Conservation (phyloP, 2,113 vertebrate species). For the Ictalurus furcatus region DNA sequence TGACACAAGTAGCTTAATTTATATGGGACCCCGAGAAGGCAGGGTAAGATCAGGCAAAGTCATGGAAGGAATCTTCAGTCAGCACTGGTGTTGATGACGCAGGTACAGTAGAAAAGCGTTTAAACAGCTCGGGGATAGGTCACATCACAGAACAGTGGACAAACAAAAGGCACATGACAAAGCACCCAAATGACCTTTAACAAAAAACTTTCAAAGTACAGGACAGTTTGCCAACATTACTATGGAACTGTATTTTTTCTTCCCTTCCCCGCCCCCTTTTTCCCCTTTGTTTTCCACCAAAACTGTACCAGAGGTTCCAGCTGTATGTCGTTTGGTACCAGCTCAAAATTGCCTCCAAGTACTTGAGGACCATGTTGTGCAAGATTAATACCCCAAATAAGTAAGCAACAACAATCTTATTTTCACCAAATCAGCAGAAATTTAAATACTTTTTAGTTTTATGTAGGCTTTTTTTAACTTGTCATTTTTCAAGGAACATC, state of each 20-base stretch:
- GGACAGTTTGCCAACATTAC: background rate
- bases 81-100: background rate
- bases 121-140: background rate
- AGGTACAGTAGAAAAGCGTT: background rate
- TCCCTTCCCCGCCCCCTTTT: no score
- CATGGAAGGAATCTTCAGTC: constrained; percentile 7
- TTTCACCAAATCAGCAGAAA: background rate
- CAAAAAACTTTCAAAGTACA: background rate
- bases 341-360: background rate
- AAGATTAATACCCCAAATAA: background rate
- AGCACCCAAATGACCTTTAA: background rate
- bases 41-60: constrained; percentile 46
- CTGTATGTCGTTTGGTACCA: background rate
- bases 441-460: background rate
- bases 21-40: constrained; percentile 31
- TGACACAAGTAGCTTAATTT: constrained; percentile 36
- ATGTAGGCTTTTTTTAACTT: background rate
- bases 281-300: background rate
- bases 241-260: background rate
- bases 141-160: background rate
- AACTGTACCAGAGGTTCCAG: background rate
- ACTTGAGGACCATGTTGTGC: background rate
- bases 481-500: background rate
- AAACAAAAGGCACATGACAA: background rate
- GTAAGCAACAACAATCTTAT: background rate